phyloP scores from a whole-genome alignment of 2,797 vertebrate genomes.

The Pseudotriccus pelzelni region DNA sequence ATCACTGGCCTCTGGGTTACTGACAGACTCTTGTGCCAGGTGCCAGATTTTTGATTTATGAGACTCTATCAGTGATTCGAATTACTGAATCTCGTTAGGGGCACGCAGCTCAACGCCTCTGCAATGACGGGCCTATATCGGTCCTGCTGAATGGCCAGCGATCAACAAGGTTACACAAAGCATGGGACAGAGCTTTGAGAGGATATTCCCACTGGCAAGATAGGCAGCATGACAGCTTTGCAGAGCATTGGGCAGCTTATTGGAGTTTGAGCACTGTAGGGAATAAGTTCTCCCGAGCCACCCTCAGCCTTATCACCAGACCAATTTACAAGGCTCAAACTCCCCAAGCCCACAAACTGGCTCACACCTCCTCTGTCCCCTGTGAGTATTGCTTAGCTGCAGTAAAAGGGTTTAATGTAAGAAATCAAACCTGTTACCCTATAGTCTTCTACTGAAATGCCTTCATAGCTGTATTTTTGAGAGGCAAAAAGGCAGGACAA shows the following conservation, averaged over 20 bases:
- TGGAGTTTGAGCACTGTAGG: no score
- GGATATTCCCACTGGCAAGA: not conserved
- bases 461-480: not conserved
- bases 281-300: not conserved
- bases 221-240: not conserved
- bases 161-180: not conserved
- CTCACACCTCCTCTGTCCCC: not conserved
- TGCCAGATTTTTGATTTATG: not conserved
- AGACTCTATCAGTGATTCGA: not conserved
- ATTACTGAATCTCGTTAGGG: not conserved
- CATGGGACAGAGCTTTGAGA: not conserved
- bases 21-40: not conserved
- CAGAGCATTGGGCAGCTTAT: not conserved
- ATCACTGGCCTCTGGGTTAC: not conserved
- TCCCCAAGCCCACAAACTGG: not conserved
- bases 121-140: fast-evolving
- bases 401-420: not conserved
- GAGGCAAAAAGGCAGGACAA: not conserved
- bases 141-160: not conserved
- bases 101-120: fast-evolving
- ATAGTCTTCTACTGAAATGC: not conserved
- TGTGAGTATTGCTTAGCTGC: not conserved
- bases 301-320: not conserved
- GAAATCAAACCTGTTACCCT: not conserved
- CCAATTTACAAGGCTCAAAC: not conserved